These are phyloP conservation scores for Acrocephalus kingi DNA, from an alignment of 2,113 vertebrate genomes.

Conservation along the genomic window DNA sequence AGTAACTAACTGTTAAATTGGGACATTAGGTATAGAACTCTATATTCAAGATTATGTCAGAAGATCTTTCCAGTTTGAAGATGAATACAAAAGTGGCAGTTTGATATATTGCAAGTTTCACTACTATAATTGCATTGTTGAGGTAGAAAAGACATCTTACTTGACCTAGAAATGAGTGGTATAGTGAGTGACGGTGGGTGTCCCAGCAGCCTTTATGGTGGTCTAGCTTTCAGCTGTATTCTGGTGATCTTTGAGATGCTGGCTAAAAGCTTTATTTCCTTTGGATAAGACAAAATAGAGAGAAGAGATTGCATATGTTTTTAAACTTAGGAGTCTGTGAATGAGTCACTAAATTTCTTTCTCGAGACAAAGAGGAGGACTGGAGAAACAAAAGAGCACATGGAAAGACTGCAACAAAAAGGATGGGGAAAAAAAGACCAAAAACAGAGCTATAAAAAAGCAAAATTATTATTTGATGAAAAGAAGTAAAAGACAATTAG, in stretches of 20 bases:
- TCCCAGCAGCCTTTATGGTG: background rate
- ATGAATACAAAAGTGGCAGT: background rate
- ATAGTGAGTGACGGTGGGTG: background rate
- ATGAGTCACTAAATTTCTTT: background rate
- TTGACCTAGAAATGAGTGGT: background rate
- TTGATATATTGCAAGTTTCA: background rate
- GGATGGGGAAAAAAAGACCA: accelerated
- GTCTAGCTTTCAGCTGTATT: background rate
- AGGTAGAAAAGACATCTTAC: background rate
- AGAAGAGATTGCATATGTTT: background rate
- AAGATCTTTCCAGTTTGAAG: background rate
- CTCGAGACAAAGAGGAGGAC: background rate
- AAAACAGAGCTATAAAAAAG: background rate
- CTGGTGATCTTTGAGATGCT: background rate
- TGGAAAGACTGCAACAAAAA: background rate
- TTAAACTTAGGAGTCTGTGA: background rate
- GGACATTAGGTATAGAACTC: background rate
- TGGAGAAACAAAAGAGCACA: background rate
- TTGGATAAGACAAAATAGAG: background rate
- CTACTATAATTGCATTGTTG: background rate
- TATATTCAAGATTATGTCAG: background rate
- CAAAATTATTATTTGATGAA: background rate
- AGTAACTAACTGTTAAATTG: background rate
- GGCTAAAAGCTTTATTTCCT: background rate
- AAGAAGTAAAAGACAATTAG: background rate